Conservation (phyloP, 2,888 invertebrate species). For the Opisthograptis luteolata region DNA sequence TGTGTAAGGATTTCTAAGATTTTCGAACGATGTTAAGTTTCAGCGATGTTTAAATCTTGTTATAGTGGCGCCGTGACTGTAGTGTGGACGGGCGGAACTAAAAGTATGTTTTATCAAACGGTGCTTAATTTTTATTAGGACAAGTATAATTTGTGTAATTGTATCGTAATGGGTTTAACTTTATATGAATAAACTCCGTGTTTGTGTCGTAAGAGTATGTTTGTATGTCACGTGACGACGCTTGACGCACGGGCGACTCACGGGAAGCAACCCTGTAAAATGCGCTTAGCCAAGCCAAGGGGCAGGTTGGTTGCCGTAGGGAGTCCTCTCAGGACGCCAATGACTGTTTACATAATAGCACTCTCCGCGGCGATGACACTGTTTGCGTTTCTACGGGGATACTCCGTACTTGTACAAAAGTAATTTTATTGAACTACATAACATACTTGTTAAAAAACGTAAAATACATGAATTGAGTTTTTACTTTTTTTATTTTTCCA, state of each 20-base stretch:
- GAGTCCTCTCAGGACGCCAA: slow-evolving; percentile 5
- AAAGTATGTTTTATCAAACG: slow-evolving; percentile 22
- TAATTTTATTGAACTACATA: slow-evolving; percentile 79
- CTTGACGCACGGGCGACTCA: slow-evolving; percentile 66
- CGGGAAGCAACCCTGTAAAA: slow-evolving; percentile 22
- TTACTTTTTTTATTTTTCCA: slow-evolving; percentile 35
- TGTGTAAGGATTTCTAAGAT: no score
- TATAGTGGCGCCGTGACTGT: background rate
- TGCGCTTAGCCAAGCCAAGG: slow-evolving; percentile 3
- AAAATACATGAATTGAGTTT: slow-evolving; percentile 49
- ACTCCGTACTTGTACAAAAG: slow-evolving; percentile 80
- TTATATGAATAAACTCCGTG: slow-evolving; percentile 28
- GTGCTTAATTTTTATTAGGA: slow-evolving; percentile 25
- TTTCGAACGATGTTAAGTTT: no score
- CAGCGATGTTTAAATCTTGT: no score
- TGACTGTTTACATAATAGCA: slow-evolving; percentile 33
- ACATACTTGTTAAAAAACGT: slow-evolving; percentile 76
- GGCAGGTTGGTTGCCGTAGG: background rate
- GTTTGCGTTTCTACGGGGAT: slow-evolving; percentile 26
- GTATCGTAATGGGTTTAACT: slow-evolving; percentile 45
- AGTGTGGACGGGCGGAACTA: slow-evolving; percentile 7
- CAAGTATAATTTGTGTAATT: slow-evolving; percentile 23
- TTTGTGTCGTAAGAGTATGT: slow-evolving; percentile 19
- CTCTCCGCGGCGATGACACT: slow-evolving; percentile 53
- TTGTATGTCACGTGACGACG: slow-evolving; percentile 54